These are phyloP conservation scores for Drosophila sechellia DNA, from an alignment of 1,140 invertebrate species.

Conservation along the genomic window DNA sequence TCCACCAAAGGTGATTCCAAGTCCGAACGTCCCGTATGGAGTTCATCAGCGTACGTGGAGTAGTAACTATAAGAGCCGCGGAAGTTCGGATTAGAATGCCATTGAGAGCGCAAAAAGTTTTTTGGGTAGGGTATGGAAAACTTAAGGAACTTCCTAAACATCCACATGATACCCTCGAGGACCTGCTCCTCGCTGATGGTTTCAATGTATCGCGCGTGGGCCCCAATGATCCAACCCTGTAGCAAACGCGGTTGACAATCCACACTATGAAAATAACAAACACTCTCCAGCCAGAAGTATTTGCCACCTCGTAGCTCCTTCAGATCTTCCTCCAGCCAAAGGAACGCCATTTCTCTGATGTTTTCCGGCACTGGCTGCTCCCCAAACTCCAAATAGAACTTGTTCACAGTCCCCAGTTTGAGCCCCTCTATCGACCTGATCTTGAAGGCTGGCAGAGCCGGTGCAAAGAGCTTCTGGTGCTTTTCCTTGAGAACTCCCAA, in stretches of 20 bases:
- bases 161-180: slow-evolving; percentile 80
- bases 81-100: slow-evolving; percentile 89
- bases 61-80: slow-evolving; percentile 89
- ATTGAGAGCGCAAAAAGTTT: slow-evolving; percentile 85
- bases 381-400: slow-evolving; percentile 90
- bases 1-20: slow-evolving; percentile 86
- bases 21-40: slow-evolving; percentile 84
- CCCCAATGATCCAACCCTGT: slow-evolving; percentile 87
- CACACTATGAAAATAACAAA: slow-evolving; percentile 88
- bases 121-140: slow-evolving; percentile 56
- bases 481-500: slow-evolving; percentile 89
- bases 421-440: slow-evolving; percentile 87
- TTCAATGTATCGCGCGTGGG: slow-evolving; percentile 86
- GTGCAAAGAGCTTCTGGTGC: slow-evolving; percentile 87
- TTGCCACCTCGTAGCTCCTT: slow-evolving; percentile 59
- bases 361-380: slow-evolving; percentile 87
- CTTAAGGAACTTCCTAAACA: slow-evolving; percentile 84
- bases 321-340: slow-evolving; percentile 86
- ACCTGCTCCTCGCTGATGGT: slow-evolving; percentile 85
- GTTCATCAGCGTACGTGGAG: slow-evolving; percentile 86
- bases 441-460: slow-evolving; percentile 87
- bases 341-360: slow-evolving; percentile 82
- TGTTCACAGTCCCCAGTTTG: slow-evolving; percentile 89
- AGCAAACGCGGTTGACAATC: slow-evolving; percentile 88
- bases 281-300: slow-evolving; percentile 86